Evolutionary conservation across 1,140 invertebrate species (phyloP).

Genomic region (Bactericera cockerelli): DNA sequence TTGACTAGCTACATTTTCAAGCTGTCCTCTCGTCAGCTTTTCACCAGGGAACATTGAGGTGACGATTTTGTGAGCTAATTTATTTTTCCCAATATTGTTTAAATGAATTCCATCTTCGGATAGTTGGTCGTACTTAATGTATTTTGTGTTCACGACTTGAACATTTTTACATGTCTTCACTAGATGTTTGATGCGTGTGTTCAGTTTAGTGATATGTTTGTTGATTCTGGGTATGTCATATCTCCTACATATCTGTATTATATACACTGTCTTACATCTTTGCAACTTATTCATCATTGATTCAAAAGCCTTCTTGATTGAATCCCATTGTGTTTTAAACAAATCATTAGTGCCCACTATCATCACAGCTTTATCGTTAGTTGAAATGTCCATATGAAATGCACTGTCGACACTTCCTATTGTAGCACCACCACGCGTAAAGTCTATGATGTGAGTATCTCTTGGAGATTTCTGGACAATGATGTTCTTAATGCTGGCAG

Average conservation of each 20-base stretch:
- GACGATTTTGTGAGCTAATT: no score
- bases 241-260: not conserved
- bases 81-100: no score
- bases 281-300: not conserved
- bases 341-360: not conserved
- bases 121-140: no score
- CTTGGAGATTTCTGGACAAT: not conserved
- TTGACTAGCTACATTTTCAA: no score
- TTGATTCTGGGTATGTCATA: conserved; percentile 2
- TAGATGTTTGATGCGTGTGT: conserved; percentile 4
- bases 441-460: not conserved
- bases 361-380: not conserved
- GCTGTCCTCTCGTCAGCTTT: no score
- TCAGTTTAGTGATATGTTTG: conserved; percentile 6
- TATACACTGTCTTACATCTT: not conserved
- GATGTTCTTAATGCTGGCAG: not conserved
- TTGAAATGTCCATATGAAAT: not conserved
- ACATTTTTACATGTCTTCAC: not conserved
- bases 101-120: no score
- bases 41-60: no score
- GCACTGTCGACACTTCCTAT: not conserved
- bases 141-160: no score
- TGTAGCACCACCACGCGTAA: not conserved
- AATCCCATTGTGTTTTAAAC: not conserved
- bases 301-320: not conserved